Conservation (phyloP, 2,797 vertebrate genomes). For the Threskiornis aethiopicus region DNA sequence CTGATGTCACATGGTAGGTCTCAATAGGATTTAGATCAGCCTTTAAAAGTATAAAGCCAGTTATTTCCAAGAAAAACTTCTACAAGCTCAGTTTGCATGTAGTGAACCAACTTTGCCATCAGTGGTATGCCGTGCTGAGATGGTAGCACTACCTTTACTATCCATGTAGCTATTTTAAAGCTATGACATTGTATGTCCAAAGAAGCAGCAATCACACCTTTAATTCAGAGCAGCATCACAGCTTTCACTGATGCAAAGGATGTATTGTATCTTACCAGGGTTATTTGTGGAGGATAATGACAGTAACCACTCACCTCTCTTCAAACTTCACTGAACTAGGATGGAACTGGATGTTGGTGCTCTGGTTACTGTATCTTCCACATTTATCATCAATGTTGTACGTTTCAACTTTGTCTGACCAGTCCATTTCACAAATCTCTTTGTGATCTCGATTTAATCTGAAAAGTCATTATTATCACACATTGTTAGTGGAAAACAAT, state of each 20-base stretch:
- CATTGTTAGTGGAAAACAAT: neutral
- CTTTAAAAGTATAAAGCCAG: neutral
- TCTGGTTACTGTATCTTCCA: constrained; percentile 76
- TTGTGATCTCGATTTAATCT: constrained; percentile 86
- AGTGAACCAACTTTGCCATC: neutral
- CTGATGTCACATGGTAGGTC: fast-evolving
- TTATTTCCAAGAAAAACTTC: neutral
- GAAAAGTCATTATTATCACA: neutral
- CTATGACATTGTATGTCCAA: neutral
- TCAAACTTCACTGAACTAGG: constrained; percentile 79
- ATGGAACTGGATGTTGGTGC: constrained; percentile 80
- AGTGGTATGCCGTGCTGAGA: neutral
- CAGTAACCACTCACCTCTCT: constrained; percentile 81
- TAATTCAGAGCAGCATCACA: neutral
- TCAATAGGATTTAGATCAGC: neutral
- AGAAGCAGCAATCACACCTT: neutral
- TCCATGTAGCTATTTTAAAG: neutral
- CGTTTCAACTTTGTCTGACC: constrained; percentile 89
- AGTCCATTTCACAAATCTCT: constrained; percentile 85
- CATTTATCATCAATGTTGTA: constrained; percentile 83
- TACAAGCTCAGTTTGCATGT: neutral
- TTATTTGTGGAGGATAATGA: neutral
- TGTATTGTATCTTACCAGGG: neutral
- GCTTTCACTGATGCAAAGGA: neutral
- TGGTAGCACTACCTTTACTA: neutral